Evolutionary conservation across 2,113 vertebrate species (phyloP).

Genomic region (Prinia subflava): DNA sequence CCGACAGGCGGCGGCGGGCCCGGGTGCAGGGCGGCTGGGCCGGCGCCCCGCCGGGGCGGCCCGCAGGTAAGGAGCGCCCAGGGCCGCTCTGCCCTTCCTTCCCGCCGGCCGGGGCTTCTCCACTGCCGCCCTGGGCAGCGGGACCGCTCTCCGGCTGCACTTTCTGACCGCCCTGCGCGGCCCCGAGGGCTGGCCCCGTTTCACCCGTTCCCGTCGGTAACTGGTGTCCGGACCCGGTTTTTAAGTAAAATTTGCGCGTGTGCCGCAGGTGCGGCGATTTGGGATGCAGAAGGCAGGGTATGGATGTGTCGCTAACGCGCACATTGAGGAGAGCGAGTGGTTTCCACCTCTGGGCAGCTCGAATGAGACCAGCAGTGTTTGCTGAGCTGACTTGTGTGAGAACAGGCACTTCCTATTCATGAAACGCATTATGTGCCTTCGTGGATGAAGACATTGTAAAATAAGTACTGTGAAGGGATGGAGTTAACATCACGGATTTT

Average conservation of each 20-base stretch:
- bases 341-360: rapidly evolving
- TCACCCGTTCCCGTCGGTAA: too few relatives aligned
- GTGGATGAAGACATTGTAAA: neutral
- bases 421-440: rapidly evolving
- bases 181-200: neutral
- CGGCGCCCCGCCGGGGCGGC: slow-evolving; percentile 24
- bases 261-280: rapidly evolving
- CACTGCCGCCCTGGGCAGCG: neutral
- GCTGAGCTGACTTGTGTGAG: neutral
- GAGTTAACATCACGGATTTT: rapidly evolving
- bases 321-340: rapidly evolving
- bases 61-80: slow-evolving; percentile 25
- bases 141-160: neutral
- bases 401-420: rapidly evolving
- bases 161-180: neutral
- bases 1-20: slow-evolving; percentile 80
- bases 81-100: neutral
- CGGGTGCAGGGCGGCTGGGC: slow-evolving; percentile 94
- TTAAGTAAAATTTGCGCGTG: rapidly evolving
- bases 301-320: rapidly evolving
- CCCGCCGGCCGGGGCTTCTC: rapidly evolving
- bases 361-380: rapidly evolving
- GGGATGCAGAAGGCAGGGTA: rapidly evolving
- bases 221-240: neutral
- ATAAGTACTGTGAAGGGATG: neutral